Percentiles rank a stretch among this genome's conserved stretches.
Evolutionary conservation across 2,888 invertebrate species (phyloP).

Genomic region (Cantharis rufa): DNA sequence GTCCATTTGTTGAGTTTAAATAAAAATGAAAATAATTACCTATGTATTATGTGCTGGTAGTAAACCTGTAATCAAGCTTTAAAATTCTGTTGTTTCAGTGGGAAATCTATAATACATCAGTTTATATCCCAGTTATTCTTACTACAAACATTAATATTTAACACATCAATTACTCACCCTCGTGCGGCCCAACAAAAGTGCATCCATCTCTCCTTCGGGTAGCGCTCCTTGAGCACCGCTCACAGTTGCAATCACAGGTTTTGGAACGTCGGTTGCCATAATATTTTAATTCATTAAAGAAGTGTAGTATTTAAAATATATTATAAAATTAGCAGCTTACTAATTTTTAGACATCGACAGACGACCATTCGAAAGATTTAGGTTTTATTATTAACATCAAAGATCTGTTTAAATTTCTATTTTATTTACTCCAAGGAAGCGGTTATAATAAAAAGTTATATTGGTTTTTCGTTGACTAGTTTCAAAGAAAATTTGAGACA

Average conservation of each 20-base stretch:
- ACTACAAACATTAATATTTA: background rate
- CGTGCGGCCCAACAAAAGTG: slow-evolving; percentile 74
- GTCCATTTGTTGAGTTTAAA: too few species aligned
- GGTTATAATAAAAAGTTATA: slow-evolving; percentile 10
- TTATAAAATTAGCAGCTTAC: background rate
- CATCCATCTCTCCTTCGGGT: slow-evolving; percentile 80
- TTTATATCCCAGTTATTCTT: too few species aligned
- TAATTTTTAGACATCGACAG: background rate
- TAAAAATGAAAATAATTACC: too few species aligned
- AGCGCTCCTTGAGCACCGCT: slow-evolving; percentile 48
- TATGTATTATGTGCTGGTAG: too few species aligned
- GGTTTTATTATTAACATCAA: background rate
- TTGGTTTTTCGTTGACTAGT: slow-evolving; percentile 3
- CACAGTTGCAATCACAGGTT: slow-evolving; percentile 65
- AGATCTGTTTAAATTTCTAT: background rate
- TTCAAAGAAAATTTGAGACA: background rate
- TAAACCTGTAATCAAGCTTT: too few species aligned
- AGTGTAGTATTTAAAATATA: background rate
- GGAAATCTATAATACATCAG: background rate
- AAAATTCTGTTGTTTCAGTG: too few species aligned
- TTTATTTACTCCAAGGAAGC: background rate
- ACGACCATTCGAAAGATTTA: background rate
- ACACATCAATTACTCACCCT: slow-evolving; percentile 68
- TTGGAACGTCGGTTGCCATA: slow-evolving; percentile 50
- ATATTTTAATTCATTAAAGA: background rate